Conservation (phyloP, 1,140 invertebrate species). For the Mya arenaria region DNA sequence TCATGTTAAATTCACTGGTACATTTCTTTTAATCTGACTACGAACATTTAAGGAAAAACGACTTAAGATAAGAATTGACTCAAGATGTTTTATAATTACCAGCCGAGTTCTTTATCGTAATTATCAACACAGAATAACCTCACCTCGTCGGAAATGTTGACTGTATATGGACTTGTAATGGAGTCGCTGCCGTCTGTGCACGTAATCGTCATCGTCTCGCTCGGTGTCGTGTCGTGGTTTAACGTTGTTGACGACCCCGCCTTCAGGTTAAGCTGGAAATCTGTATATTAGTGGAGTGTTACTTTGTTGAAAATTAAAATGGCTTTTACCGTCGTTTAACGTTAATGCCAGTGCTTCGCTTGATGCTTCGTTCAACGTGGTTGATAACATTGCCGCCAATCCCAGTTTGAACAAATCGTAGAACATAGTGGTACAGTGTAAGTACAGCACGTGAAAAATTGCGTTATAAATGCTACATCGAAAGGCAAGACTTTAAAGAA, state of each 20-base stretch:
- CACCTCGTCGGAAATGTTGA: constrained; percentile 37
- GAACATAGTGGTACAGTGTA: no score
- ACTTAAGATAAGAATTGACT: not conserved
- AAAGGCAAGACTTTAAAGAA: no score
- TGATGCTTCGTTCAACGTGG: no score
- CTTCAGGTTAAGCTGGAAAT: constrained; percentile 8
- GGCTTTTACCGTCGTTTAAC: no score
- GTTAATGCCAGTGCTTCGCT: no score
- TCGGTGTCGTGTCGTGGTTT: not conserved
- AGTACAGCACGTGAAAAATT: no score
- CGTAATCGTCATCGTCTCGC: not conserved
- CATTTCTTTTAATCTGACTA: not conserved
- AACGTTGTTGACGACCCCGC: not conserved
- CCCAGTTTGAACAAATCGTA: no score
- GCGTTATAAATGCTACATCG: no score
- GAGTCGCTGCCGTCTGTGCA: constrained; percentile 11
- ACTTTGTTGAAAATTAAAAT: no score
- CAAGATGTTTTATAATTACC: not conserved
- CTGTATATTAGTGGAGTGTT: no score
- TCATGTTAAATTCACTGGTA: no score
- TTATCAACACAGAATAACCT: not conserved
- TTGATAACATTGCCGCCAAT: no score
- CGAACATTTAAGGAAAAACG: not conserved
- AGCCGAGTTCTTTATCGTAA: not conserved
- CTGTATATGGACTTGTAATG: not conserved